Evolutionary conservation across 2,888 invertebrate genomes (phyloP).

Genomic region (Onthophagus sagittarius): DNA sequence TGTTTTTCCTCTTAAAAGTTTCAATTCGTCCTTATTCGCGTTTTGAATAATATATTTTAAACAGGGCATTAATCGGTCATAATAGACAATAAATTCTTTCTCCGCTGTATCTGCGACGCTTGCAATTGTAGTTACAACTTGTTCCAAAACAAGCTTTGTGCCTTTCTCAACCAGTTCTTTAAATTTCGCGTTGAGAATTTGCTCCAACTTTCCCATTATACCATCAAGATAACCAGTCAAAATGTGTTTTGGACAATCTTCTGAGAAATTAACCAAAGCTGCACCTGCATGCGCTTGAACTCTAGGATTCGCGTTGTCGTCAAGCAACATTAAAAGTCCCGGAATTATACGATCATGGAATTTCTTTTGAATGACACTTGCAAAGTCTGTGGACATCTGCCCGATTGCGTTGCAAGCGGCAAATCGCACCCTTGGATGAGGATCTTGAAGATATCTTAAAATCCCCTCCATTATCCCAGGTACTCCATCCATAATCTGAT

Average conservation of each 20-base stretch:
- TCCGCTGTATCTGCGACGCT: constrained; percentile 98
- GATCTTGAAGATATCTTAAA: constrained; percentile 45
- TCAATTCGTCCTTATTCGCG: constrained; percentile 81
- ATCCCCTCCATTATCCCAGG: constrained; percentile 46
- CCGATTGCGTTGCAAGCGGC: constrained; percentile 99
- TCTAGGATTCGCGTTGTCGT: constrained; percentile 87
- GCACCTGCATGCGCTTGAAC: constrained; percentile 91
- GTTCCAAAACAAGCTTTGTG: constrained; percentile 94
- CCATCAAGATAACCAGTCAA: constrained; percentile 85
- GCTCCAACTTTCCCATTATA: constrained; percentile 87
- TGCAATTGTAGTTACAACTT: constrained; percentile 97
- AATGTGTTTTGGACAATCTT: constrained; percentile 96
- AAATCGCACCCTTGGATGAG: constrained; percentile 90
- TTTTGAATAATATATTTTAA: constrained; percentile 96
- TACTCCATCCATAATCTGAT: constrained; percentile 87
- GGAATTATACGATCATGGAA: constrained; percentile 95
- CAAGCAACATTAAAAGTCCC: constrained; percentile 80
- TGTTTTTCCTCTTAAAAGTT: constrained; percentile 89
- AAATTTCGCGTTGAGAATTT: constrained; percentile 86
- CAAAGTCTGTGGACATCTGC: constrained; percentile 98
- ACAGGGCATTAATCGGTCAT: constrained; percentile 90
- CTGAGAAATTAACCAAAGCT: constrained; percentile 97
- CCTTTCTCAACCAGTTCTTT: constrained; percentile 92
- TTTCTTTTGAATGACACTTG: constrained; percentile 94
- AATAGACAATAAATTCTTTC: constrained; percentile 91